Percentiles rank a stretch among this genome's conserved stretches.
Evolutionary conservation across 2,113 vertebrate genomes (phyloP).

Genomic region (Natator depressus): DNA sequence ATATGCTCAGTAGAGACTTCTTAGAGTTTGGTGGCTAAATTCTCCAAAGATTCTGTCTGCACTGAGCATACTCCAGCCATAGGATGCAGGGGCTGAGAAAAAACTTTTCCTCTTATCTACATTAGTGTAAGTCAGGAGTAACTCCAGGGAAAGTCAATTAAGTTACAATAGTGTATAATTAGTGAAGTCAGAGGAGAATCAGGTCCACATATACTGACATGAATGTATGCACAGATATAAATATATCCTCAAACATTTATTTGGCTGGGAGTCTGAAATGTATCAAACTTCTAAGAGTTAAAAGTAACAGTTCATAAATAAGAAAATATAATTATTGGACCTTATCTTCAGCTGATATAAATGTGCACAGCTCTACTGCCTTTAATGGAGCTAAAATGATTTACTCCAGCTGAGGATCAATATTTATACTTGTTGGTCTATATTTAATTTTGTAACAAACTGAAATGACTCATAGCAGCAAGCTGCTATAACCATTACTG

Average conservation of each 20-base stretch:
- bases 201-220: not conserved
- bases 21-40: not conserved
- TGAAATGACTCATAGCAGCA: not conserved
- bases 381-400: not conserved
- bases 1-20: not conserved
- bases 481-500: not conserved
- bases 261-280: not conserved
- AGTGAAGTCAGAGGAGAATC: not conserved
- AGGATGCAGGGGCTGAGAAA: not conserved
- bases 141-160: not conserved
- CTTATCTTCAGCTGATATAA: not conserved
- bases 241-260: not conserved
- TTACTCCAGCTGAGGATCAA: not conserved
- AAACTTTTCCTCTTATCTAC: not conserved
- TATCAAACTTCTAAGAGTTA: not conserved
- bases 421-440: not conserved
- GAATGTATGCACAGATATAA: not conserved
- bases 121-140: not conserved
- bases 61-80: accelerated
- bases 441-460: not conserved
- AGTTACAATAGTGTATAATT: not conserved
- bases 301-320: not conserved
- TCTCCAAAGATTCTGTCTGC: not conserved
- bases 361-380: not conserved
- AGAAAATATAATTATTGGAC: not conserved